phyloP scores from a whole-genome alignment of 2,888 invertebrate species.

The Agonum fuliginosum region DNA sequence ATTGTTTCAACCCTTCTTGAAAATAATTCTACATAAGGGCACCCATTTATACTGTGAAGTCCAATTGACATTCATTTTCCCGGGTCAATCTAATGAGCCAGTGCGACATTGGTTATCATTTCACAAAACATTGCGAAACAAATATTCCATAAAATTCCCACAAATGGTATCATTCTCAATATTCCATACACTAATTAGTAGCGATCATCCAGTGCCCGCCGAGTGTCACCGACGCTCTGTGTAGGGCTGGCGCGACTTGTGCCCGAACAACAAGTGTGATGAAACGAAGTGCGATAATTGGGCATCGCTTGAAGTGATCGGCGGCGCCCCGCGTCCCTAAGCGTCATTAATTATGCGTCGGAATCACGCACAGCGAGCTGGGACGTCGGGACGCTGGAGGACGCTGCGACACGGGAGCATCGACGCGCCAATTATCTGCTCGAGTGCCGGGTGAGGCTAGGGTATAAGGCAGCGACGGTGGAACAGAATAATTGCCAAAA shows the following conservation, averaged over 20 bases:
- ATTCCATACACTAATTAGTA: too few species aligned
- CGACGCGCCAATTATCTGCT: not conserved
- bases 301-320: slow-evolving; percentile 36
- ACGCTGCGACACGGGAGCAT: not conserved
- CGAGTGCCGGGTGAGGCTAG: not conserved
- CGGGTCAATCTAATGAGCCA: too few species aligned
- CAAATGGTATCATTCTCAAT: too few species aligned
- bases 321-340: slow-evolving; percentile 27
- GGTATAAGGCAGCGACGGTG: not conserved
- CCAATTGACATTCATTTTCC: too few species aligned
- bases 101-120: too few species aligned
- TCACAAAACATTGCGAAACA: too few species aligned
- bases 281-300: slow-evolving; percentile 44
- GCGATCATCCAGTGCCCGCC: too few species aligned
- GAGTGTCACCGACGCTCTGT: not conserved
- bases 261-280: slow-evolving; percentile 35
- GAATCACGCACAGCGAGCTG: slow-evolving; percentile 13
- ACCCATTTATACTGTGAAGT: too few species aligned
- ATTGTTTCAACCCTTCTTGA: too few species aligned
- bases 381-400: not conserved
- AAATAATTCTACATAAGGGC: too few species aligned
- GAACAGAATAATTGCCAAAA: too few species aligned
- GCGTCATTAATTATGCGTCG: slow-evolving; percentile 43
- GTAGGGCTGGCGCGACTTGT: not conserved
- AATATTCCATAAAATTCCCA: too few species aligned